Conservation (phyloP, 35 echinoderm and acorn worm genomes). For the Strongylocentrotus purpuratus region DNA sequence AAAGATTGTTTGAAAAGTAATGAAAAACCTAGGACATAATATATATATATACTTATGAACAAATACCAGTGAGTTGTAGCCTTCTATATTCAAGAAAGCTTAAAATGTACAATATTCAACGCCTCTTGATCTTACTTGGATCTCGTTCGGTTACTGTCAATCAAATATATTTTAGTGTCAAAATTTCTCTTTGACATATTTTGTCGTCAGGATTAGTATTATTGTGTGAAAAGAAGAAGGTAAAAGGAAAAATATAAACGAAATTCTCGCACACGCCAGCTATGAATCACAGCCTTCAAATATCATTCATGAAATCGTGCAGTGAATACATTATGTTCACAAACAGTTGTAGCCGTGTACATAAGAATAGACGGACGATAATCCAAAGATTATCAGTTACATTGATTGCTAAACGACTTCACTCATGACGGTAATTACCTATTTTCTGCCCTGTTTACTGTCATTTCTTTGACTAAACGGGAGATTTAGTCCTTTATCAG, state of each 20-base stretch:
- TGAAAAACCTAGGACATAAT: too few species aligned
- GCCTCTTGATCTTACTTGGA: too few species aligned
- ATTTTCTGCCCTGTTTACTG: neutral
- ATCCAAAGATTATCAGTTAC: neutral
- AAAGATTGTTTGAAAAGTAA: too few species aligned
- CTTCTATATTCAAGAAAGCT: too few species aligned
- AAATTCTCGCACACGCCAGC: neutral
- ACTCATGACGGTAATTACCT: neutral
- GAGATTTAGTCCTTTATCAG: neutral
- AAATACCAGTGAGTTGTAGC: too few species aligned
- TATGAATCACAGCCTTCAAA: neutral
- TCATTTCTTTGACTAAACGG: neutral
- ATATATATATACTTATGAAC: too few species aligned
- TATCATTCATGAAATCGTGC: neutral
- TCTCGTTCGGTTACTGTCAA: neutral
- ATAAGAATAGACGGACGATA: neutral
- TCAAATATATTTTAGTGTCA: neutral
- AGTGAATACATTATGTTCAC: neutral
- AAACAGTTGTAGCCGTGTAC: neutral
- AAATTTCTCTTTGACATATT: neutral
- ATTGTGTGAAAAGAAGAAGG: neutral
- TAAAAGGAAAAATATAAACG: neutral
- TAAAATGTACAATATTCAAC: too few species aligned
- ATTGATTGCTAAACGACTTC: neutral
- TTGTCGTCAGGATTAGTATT: neutral